Base-by-base conservation (phyloP, 1,140 invertebrate genomes). In the Psilanteris sp. region DNA sequence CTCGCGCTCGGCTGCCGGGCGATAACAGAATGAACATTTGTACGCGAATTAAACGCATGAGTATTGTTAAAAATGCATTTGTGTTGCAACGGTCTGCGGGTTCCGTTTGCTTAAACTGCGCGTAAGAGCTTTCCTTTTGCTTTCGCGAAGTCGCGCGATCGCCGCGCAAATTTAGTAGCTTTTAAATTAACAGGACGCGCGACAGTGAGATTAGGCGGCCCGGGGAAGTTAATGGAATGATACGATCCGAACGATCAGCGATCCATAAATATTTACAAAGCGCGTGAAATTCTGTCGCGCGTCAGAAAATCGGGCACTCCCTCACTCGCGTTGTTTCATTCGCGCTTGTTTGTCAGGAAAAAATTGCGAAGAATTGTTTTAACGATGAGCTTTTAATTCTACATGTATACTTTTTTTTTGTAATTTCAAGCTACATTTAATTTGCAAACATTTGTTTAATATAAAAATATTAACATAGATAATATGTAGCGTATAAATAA, bases 231-330 rank as follows among this genome's bases (percentile, higher is more conserved):
- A 72, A 72, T 46, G 46, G 39, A 46, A 62, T 39, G 31, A 24
- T 31, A 18, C 20, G 6, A 7, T 24, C 59, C 66, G 34, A 59
- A 59, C 54, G 66, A 59, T 61, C 66, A 70, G 66, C 66, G 54
- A 70, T 67, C 66, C 57, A 62, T 72, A 37, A 61, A 71, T 31
- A 20, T 61, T 32, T 41, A 48, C 37, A 24, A 71, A 54, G 62
- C 48, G 67, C 48, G 48, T 55, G 27, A 61, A 71, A 61, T 55
- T 54, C 22, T 71, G 67, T 61, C 67, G 61, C 54, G 67, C 67
- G 44, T 39, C 67, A 71, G 61, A 61, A 71, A 71, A 61, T 29
- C 43, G n/a, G n/a, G n/a, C n/a, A n/a, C n/a, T n/a, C n/a, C n/a
- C n/a, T n/a, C n/a, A n/a, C n/a, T n/a, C n/a, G n/a, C n/a, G n/a